Evolutionary conservation across 2,113 vertebrate species (phyloP).

Genomic region (Choloepus hoffmanni): DNA sequence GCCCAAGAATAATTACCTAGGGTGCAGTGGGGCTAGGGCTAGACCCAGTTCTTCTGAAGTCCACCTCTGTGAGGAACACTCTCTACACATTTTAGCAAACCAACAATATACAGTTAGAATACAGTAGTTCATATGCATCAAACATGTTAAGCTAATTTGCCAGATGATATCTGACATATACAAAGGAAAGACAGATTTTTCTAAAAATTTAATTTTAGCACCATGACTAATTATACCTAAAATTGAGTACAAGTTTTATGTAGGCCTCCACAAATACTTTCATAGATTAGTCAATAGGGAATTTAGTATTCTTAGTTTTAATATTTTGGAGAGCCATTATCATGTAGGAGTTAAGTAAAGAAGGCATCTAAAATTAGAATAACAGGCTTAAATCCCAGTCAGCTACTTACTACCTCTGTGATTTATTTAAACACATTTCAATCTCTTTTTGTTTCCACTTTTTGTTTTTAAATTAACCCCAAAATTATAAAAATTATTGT

Average conservation of each 20-base stretch:
- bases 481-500: background rate
- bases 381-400: background rate
- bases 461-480: background rate
- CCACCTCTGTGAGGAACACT: background rate
- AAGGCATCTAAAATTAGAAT: background rate
- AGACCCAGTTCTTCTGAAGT: background rate
- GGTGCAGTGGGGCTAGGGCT: background rate
- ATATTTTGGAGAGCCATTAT: background rate
- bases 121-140: background rate
- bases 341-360: background rate
- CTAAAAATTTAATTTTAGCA: background rate
- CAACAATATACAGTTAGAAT: background rate
- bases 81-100: background rate
- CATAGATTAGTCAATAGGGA: background rate
- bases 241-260: background rate
- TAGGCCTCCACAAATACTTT: background rate
- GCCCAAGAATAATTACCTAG: background rate
- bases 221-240: background rate
- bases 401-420: background rate
- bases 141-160: background rate
- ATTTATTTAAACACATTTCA: background rate
- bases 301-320: constrained; percentile 3
- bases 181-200: background rate
- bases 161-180: background rate
- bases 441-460: background rate